Conservation (phyloP, 2,113 vertebrate species). For the Gracilinanus agilis region DNA sequence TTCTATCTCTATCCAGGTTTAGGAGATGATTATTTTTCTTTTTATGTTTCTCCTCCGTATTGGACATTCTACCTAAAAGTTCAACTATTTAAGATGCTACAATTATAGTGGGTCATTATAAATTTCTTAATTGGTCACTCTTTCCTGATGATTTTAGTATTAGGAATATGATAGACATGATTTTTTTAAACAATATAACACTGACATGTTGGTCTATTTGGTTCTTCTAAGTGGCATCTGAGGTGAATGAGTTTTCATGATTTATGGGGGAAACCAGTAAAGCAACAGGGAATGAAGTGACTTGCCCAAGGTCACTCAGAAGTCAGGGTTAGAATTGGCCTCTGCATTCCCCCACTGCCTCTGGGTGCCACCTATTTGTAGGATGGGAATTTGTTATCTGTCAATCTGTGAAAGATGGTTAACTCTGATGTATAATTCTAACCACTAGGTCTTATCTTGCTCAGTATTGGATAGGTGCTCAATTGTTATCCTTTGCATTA, state of each 20-base stretch:
- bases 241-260: neutral
- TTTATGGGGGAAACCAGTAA: neutral
- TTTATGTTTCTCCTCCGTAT: neutral
- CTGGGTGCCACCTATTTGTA: neutral
- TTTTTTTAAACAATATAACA: neutral
- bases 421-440: no score
- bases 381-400: no score
- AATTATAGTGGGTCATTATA: neutral
- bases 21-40: neutral
- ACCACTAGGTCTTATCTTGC: no score
- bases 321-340: neutral
- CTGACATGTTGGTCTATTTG: neutral
- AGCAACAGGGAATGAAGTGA: neutral
- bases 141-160: constrained; percentile 1
- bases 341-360: neutral
- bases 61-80: neutral
- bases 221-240: neutral
- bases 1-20: neutral
- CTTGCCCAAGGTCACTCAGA: neutral
- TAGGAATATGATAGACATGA: neutral
- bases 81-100: neutral
- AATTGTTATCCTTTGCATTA: no score
- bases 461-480: no score
- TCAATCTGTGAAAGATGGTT: no score
- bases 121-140: neutral